A percentile compares a stretch with the other conserved stretches of the same genome.
These are phyloP conservation scores for Phytoseiulus persimilis DNA, from an alignment of 2,888 invertebrate genomes.

Conservation along the genomic window DNA sequence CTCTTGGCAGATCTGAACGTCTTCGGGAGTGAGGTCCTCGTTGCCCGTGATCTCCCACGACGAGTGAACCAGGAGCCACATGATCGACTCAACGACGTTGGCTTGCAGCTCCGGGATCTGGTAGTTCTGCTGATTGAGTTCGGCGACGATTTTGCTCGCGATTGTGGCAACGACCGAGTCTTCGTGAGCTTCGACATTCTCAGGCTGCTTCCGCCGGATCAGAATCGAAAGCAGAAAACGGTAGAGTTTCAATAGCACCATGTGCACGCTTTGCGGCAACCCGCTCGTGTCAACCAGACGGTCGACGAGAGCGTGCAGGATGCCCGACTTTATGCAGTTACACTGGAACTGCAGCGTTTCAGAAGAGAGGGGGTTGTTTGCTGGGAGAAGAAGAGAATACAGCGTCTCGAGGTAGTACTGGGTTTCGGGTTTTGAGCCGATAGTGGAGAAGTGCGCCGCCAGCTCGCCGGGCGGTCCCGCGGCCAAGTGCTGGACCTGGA, in stretches of 20 bases:
- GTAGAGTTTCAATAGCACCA: conserved; percentile 31
- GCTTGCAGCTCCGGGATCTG: not conserved
- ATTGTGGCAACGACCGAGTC: conserved; percentile 20
- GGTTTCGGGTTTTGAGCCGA: conserved; percentile 60
- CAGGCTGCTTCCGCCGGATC: conserved; percentile 8
- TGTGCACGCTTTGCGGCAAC: conserved; percentile 26
- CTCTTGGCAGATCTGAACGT: conserved; percentile 68
- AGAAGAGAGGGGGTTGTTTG: conserved; percentile 65
- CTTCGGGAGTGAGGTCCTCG: conserved; percentile 46
- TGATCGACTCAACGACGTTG: conserved; percentile 15
- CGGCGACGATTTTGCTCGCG: conserved; percentile 28
- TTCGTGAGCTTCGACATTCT: conserved; percentile 18
- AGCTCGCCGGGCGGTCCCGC: conserved; percentile 7
- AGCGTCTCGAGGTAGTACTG: conserved; percentile 66
- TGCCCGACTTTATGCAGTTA: conserved; percentile 58
- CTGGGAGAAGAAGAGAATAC: conserved; percentile 84
- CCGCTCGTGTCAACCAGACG: not conserved
- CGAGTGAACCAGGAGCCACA: conserved; percentile 9
- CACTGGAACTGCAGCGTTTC: conserved; percentile 64
- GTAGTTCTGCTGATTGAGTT: conserved; percentile 7
- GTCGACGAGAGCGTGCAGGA: conserved; percentile 32
- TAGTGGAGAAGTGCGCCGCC: conserved; percentile 30
- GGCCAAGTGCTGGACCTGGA: conserved; percentile 14
- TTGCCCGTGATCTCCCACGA: not conserved
- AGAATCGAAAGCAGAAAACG: conserved; percentile 21